Evolutionary conservation across 1,140 invertebrate genomes (phyloP).

Genomic region (Penaeus chinensis): DNA sequence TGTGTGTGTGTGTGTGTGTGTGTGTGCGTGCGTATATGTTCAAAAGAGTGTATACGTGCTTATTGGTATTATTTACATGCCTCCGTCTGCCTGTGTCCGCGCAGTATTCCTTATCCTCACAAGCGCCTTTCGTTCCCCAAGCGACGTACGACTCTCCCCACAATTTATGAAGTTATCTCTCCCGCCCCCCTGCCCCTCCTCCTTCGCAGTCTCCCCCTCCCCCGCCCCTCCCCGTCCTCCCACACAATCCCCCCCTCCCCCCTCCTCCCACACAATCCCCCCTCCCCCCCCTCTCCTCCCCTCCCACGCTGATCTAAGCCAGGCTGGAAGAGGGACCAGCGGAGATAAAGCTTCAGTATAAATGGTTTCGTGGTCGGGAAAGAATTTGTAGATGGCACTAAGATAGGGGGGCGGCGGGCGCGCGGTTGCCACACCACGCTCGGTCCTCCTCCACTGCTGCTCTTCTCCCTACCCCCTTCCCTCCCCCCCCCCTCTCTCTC

Average conservation of each 20-base stretch:
- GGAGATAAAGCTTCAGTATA: slow-evolving; percentile 32
- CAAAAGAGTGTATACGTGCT: not conserved
- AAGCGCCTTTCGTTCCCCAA: too few species aligned
- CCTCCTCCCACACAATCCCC: too few species aligned
- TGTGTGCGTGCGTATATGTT: not conserved
- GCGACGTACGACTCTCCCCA: too few species aligned
- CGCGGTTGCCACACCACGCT: not conserved
- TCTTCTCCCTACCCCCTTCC: too few species aligned
- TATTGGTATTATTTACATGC: slow-evolving; percentile 52
- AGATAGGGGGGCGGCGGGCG: slow-evolving; percentile 24
- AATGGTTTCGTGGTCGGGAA: slow-evolving; percentile 20
- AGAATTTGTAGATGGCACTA: slow-evolving; percentile 50
- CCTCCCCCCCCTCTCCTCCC: not conserved
- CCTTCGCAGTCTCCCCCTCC: too few species aligned
- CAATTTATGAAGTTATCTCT: too few species aligned
- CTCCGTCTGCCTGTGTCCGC: too few species aligned
- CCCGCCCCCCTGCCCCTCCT: too few species aligned
- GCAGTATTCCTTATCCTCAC: too few species aligned
- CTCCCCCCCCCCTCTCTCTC: too few species aligned
- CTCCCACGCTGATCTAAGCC: not conserved
- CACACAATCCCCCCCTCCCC: too few species aligned
- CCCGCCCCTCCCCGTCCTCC: not conserved
- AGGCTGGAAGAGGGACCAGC: not conserved
- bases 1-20: not conserved
- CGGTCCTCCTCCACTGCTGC: too few species aligned